Conservation (phyloP, 2,797 vertebrate species). For the Parauchenoglanis punctatus region DNA sequence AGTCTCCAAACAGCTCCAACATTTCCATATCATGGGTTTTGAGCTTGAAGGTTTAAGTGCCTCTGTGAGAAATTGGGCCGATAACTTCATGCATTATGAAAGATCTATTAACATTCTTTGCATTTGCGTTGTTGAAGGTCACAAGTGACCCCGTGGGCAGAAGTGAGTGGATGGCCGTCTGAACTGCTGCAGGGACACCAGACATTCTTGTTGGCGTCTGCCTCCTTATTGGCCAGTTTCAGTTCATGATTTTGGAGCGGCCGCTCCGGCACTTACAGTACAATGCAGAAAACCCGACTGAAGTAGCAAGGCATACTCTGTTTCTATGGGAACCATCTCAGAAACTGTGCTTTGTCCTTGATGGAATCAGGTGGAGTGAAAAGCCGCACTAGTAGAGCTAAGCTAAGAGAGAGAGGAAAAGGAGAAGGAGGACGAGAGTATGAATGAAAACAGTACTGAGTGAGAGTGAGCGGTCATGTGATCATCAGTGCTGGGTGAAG, state of each 20-base stretch:
- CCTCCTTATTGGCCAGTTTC: slow-evolving; percentile 31
- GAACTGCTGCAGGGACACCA: slow-evolving; percentile 39
- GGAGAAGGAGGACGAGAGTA: background rate
- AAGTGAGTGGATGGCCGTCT: slow-evolving; percentile 7
- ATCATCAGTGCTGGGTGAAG: background rate
- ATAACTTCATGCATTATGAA: too few species aligned
- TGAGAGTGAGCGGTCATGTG: background rate
- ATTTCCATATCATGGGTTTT: background rate
- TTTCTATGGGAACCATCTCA: slow-evolving; percentile 69
- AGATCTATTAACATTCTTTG: background rate
- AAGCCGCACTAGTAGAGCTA: slow-evolving; percentile 36
- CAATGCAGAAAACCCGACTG: slow-evolving; percentile 50
- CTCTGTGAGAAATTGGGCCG: too few species aligned
- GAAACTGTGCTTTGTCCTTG: slow-evolving; percentile 68
- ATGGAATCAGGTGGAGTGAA: slow-evolving; percentile 61
- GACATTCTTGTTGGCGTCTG: slow-evolving; percentile 1
- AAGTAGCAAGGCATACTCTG: slow-evolving; percentile 67
- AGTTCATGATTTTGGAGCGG: slow-evolving; percentile 31
- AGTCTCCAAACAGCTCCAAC: background rate
- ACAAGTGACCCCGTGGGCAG: background rate
- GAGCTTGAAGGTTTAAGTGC: background rate
- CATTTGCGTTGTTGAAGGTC: background rate
- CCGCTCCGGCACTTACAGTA: slow-evolving; percentile 34
- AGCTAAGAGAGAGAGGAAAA: slow-evolving; percentile 16
- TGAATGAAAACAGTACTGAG: slow-evolving; percentile 6